Evolutionary conservation across 1,140 invertebrate genomes (phyloP), one percentile per base, ranked within the genome.

Genomic region (Branchinecta lindahli): DNA sequence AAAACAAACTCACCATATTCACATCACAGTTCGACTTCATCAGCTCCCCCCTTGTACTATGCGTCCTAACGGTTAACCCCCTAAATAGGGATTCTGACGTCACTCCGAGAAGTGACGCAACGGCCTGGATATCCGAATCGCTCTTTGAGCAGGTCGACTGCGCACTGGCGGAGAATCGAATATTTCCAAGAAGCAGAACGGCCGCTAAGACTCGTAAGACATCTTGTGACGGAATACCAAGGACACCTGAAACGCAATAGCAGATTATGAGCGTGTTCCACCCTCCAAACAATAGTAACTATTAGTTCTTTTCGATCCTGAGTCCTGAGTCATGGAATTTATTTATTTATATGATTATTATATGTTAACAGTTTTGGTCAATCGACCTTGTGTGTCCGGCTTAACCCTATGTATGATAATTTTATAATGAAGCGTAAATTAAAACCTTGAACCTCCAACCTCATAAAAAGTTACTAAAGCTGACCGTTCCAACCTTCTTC

Each of bases 171-270:
- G 87, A 83, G 79, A 96, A 96, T 74, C 89, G 86, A 52, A 96
- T 87, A 79, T 96, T 96, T 47, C 93, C 94, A 44, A 96, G 82
- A 66, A 96, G 84, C 70, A 97, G 80, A 44, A 96, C 90, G 0
- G 92, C 91, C 33, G 92, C 89, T 70, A 96, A 78, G 0, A 96
- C 91, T 73, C 93, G 82, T 12, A 96, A 88, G 8, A 96, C 93
- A 79, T 96, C 94, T 77, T 94, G 79, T 77, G 94, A 95, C 7
- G 92, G 92, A 73, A 96, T 96, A 12, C 93, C 94, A 18, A 96
- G 82, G 10, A 94, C 86, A 68, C 84, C 85, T 87, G 72, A 2
- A 76, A 74, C 72, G 65, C 67, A 70, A 66, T 46, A 74, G 33
- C 33, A 33, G n/a, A n/a, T n/a, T n/a, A n/a, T n/a, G n/a, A n/a